Evolutionary conservation across 1,140 invertebrate species (phyloP), one percentile per base, ranked within the genome.

Genomic region (Maconellicoccus hirsutus): DNA sequence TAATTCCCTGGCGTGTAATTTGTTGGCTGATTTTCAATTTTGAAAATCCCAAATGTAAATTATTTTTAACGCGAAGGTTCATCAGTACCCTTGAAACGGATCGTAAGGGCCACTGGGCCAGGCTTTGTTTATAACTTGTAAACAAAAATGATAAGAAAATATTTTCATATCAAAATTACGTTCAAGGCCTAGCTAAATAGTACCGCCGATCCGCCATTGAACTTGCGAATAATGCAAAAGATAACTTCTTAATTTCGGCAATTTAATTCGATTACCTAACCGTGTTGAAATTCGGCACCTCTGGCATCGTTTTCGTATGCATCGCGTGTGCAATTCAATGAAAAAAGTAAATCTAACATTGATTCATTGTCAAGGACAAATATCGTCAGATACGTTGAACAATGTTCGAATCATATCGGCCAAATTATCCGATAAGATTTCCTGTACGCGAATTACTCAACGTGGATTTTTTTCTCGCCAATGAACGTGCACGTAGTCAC

Each of bases 371-470:
- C 42, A 52, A 52, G 42, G 42, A 52, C 42, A 19, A 52, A 52
- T 14, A 19, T 52, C 29, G 12, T 52, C 16, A 3, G 2, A 16
- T 16, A 19, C 42, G 6, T 2, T 16, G 42, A 52, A 52, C 42
- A 19, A 3, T 52, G 10, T 52, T 52, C 42, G 16, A 8, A 16
- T 52, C 42, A 16, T 16, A 16, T 52, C 16, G n/a, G 42, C 42
- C 42, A 52, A n/a, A 52, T 52, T 52, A 52, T 52, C 42, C 42
- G 42, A 52, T 52, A 52, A 52, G n/a, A 52, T 52, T 33, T 33
- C 29, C 3, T 12, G 29, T 33, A 33, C 12, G 12, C 29, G 29
- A 12, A 33, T 33, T 33, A 6, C 12, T 33, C 29, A 33, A 33
- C 29, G n/a, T n/a, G n/a, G n/a, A n/a, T n/a, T n/a, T n/a, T n/a